Base-by-base conservation (phyloP, 2,888 invertebrate species). In the Macrophya annulata region DNA sequence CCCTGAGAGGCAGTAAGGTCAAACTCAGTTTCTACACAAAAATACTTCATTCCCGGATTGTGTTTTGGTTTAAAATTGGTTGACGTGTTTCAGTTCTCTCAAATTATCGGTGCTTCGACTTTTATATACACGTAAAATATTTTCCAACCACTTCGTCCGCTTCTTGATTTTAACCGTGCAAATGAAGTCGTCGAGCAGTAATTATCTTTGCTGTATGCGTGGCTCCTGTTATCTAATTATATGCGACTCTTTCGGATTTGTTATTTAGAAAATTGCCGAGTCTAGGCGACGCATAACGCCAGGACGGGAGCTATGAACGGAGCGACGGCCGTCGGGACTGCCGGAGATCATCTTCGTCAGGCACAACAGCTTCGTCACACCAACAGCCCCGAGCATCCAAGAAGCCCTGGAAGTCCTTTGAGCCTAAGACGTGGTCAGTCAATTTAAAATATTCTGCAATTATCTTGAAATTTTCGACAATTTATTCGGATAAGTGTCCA, bases 371-470 rank as follows among this genome's bases (percentile, higher is more conserved):
- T 91, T 25, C 93, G 92, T 85, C 93, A 91, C 84, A 93, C 92
- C 84, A 89, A 91, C 40, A 90, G 89, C 81, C 90, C 91, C 17
- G 93, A 93, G 6, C 92, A 93, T 87, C 92, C 93, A 0, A 88
- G 92, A 85, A 93, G 93, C 84, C 93, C 93, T 8, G 88, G 90
- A 17, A 93, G 93, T 86, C 93, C 93, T 10, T 79, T 93, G 71
- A 93, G 93, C 85, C 90, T 92, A 84, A 92, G 93, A 71, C 93
- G 93, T 85, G 93, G 93, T 93, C 72, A 90, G 90, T 89, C 55
- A 68, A 65, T 74, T 81, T 68, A 9, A 0, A 45, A 48, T 12
- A 45, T 31, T 43, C 43, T 9, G n/a, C 62, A 3, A 62, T 71
- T 37, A 37, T 17, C 10, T 71, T 4, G 1, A 3, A 31, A 10